Conservation (phyloP, 2,888 invertebrate genomes). For the Caenorhabditis macrosperma region DNA sequence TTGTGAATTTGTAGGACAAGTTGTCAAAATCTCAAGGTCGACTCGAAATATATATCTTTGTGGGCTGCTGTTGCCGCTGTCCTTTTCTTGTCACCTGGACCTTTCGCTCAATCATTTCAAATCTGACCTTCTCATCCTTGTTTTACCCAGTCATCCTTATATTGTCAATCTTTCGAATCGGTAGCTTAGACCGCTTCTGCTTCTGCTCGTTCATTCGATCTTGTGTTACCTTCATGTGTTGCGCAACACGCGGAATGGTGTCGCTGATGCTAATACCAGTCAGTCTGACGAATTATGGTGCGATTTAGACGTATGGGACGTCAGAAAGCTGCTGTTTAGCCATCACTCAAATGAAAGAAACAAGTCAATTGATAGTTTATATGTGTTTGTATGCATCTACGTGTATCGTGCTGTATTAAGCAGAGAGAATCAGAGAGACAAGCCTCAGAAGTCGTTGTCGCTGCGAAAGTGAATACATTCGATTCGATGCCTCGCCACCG, state of each 20-base stretch:
- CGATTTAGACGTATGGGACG: constrained; percentile 54
- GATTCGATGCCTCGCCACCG: background rate
- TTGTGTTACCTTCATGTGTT: constrained; percentile 31
- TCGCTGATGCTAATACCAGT: constrained; percentile 47
- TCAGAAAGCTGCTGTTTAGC: constrained; percentile 45
- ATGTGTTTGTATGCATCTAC: constrained; percentile 17
- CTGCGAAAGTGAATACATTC: constrained; percentile 53
- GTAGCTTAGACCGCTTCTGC: background rate
- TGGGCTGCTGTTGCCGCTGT: constrained; percentile 10
- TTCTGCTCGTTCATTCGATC: constrained; percentile 17
- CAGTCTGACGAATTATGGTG: constrained; percentile 48
- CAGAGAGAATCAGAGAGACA: constrained; percentile 22
- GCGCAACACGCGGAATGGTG: constrained; percentile 35
- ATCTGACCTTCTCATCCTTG: constrained; percentile 33
- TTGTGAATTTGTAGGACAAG: constrained; percentile 48
- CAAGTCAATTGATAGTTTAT: constrained; percentile 57
- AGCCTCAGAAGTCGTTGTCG: constrained; percentile 42
- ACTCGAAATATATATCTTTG: constrained; percentile 33
- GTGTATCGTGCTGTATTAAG: constrained; percentile 30
- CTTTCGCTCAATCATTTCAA: constrained; percentile 32
- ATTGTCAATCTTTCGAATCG: constrained; percentile 18
- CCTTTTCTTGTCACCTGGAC: constrained; percentile 41
- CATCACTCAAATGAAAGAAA: constrained; percentile 58
- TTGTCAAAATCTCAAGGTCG: constrained; percentile 55
- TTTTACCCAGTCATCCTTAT: background rate